Base-by-base conservation (phyloP, 2,888 invertebrate genomes). In the Cosmopolites sordidus region DNA sequence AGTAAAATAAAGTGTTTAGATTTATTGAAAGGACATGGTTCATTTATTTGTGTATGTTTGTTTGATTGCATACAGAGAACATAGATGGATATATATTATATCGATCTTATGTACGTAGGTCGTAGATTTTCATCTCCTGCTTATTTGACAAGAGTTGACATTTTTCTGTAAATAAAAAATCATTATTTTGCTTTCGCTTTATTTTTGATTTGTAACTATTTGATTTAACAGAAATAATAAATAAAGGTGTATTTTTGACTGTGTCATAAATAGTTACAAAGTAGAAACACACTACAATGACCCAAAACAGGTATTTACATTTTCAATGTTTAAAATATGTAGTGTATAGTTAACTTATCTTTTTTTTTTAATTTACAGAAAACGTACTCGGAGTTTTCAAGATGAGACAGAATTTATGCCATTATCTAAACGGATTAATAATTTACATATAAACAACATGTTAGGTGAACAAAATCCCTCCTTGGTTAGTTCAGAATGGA, bases 401-500 rank as follows among this genome's bases (percentile, higher is more conserved):
- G 88, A 90, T 62, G 80, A 81, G 59, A 78, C 81, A 30, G 92
- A 92, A 68, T 92, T 91, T 66, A 86, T 89, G 79, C 92, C 93
- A 48, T 75, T 93, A 47, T 92, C 92, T 11, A 93, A 93, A 73
- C 80, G 92, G 67, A 92, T 93, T 64, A 92, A 92, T 72, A 92
- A 92, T 76, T 79, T 93, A 46, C 91, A 92, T 68, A 83, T 91
- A 64, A 87, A 87, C 69, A 79, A 59, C 58, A 72, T 65, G 70
- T 69, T 60, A 62, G 65, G 60, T 59, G 69, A 65, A 56, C 74
- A 59, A 70, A 73, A 51, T 68, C 72, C 16, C 16, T 45, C 16
- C 17, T 17, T 43, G 15, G n/a, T n/a, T 6, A 8, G 4, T 9
- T 5, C 22, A 4, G 46, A 38, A 39, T 46, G 46, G 46, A 49